Base-by-base conservation (phyloP, 1,140 invertebrate species). In the Ericerus pela region DNA sequence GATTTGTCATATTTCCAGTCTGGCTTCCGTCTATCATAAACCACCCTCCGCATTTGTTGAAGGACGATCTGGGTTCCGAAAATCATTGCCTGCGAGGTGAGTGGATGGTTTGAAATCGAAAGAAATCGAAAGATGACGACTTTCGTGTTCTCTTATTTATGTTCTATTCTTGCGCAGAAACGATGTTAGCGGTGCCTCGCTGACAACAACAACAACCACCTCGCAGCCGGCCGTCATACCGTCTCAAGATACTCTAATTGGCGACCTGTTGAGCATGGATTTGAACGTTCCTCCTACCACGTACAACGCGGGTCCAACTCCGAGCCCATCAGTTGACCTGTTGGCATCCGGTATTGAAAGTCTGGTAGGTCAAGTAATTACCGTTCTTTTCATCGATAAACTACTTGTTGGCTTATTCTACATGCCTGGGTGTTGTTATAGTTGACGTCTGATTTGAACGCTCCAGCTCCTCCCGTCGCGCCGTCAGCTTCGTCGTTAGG, bases 11-110 rank as follows among this genome's bases (percentile, higher is more conserved):
- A 99, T 99, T 65, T 94, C 93, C 51, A 95, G 89, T 58, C 76
- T 99, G 55, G 96, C 96, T 10, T 97, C 93, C 22, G 96, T 99
- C 2, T 99, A 99, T 69, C 96, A 99, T 67, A 99, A 99, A 71
- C 96, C 96, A 27, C 96, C 96, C 0, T 93, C 88, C 27, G 91
- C 96, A 0, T 99, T 99, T 71, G 94, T 99, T 27, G 96, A 99
- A 73, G 94, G 88, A 11, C 65, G 71, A 57, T 70, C 70, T 55
- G 73, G 71, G 53, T 67, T 75, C 22, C 62, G 71, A 22, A 76
- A 75, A 62, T 73, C 73, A 22, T 65, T 76, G 8, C 74, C 75
- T 27, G 71, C 71, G 6, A 67, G 56, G 57, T 57, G 28, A 30
- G 38, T 14, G 18, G 33, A 14, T n/a, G 5, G 43, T 53, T n/a